A percentile compares a stretch with the other conserved stretches of the same genome.
Conservation (phyloP, 37 sponge, comb jelly and placozoan genomes). For the Diacarnus erythraeanus region DNA sequence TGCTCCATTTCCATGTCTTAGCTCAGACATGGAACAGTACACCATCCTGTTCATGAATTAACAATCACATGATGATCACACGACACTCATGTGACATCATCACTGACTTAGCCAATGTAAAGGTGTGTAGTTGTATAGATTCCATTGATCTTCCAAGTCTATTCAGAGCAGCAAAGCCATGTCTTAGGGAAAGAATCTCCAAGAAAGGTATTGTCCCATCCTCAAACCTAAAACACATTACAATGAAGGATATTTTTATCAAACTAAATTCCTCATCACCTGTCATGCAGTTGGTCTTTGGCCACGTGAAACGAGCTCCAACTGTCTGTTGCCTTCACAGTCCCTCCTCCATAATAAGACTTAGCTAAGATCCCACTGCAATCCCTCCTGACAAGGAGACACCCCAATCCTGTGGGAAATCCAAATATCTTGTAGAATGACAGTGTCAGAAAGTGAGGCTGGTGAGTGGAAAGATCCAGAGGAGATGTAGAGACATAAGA, state of each 20-base stretch:
- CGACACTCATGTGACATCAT: background rate
- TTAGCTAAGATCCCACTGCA: slow-evolving; percentile 34
- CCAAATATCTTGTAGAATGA: slow-evolving; percentile 98
- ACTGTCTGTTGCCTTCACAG: slow-evolving; percentile 67
- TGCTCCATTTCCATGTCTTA: slow-evolving; percentile 62
- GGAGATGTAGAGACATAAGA: slow-evolving; percentile 70
- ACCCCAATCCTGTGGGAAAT: slow-evolving; percentile 93
- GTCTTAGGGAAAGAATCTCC: slow-evolving; percentile 75
- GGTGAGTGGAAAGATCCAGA: slow-evolving; percentile 63
- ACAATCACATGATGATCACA: background rate
- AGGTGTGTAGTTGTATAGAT: slow-evolving; percentile 65
- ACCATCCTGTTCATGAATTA: background rate
- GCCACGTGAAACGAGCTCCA: slow-evolving; percentile 51
- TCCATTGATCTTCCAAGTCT: slow-evolving; percentile 57
- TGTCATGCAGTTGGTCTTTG: slow-evolving; percentile 59
- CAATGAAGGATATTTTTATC: background rate
- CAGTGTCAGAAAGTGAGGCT: slow-evolving; percentile 82
- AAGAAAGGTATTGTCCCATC: slow-evolving; percentile 91
- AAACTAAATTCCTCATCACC: slow-evolving; percentile 31
- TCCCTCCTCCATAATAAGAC: slow-evolving; percentile 90
- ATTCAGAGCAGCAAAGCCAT: slow-evolving; percentile 76
- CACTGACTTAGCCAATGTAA: slow-evolving; percentile 57
- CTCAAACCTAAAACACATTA: slow-evolving; percentile 62
- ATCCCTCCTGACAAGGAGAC: slow-evolving; percentile 78
- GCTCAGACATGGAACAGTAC: slow-evolving; percentile 30